Evolutionary conservation across 2,797 vertebrate species (phyloP).

Genomic region (Anguilla pacifica): DNA sequence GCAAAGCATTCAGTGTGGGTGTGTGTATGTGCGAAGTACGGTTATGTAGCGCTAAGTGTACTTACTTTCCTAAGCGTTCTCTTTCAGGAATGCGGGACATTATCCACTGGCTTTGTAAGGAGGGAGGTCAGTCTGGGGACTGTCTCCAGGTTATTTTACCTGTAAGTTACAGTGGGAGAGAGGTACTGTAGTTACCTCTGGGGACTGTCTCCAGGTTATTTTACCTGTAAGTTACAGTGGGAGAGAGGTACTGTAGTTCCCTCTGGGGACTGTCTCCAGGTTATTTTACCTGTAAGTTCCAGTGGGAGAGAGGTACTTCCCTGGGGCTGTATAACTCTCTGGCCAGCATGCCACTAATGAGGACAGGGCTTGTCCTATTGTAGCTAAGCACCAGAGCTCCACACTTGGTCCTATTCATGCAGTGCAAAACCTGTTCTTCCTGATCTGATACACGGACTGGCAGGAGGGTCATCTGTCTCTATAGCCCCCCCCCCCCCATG

Average conservation of each 20-base stretch:
- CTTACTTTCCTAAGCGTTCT: neutral
- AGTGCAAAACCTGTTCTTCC: neutral
- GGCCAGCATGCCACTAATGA: neutral
- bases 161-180: neutral
- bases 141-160: neutral
- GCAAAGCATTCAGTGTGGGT: neutral
- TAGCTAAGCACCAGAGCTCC: neutral
- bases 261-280: neutral
- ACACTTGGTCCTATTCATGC: neutral
- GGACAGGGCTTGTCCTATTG: neutral
- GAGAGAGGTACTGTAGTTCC: neutral
- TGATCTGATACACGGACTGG: neutral
- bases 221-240: neutral
- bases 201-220: neutral
- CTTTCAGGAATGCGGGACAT: neutral
- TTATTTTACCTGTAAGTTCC: neutral
- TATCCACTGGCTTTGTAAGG: neutral
- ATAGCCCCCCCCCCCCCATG: neutral
- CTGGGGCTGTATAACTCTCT: neutral
- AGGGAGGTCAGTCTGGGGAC: neutral
- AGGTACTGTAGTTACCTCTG: neutral
- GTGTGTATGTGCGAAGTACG: neutral
- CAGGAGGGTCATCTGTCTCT: neutral
- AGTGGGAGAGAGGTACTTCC: neutral
- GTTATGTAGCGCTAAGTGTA: neutral